Evolutionary conservation across 2,888 invertebrate genomes (phyloP).

Genomic region (Erebia palarica): DNA sequence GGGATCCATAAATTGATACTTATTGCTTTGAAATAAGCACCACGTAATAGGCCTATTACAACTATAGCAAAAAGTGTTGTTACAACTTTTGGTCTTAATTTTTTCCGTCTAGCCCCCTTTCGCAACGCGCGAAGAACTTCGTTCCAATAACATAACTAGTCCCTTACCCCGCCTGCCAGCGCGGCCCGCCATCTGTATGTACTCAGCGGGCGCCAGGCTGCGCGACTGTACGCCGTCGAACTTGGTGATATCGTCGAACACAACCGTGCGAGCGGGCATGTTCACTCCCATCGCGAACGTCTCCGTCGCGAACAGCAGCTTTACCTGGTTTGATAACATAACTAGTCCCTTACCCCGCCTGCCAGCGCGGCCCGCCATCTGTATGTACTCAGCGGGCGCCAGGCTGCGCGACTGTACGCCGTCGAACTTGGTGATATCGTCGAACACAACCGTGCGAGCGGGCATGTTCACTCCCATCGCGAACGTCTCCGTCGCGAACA

Average conservation of each 20-base stretch:
- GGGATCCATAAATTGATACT: too few relatives aligned
- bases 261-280: conserved; percentile 99
- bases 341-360: conserved; percentile 84
- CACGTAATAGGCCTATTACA: too few relatives aligned
- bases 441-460: conserved; percentile 98
- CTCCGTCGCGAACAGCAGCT: conserved; percentile 98
- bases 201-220: conserved; percentile 94
- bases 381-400: conserved; percentile 96
- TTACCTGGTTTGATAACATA: conserved; percentile 59
- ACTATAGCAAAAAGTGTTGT: too few relatives aligned
- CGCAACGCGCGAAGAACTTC: too few relatives aligned
- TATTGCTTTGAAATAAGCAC: too few relatives aligned
- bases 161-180: conserved; percentile 93
- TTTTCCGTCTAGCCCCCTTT: too few relatives aligned
- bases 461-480: conserved; percentile 99
- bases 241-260: conserved; percentile 96
- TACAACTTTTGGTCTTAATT: too few relatives aligned
- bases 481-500: conserved; percentile 99
- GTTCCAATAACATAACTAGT: background rate
- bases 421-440: conserved; percentile 95
- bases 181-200: conserved; percentile 99
- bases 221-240: conserved; percentile 93
- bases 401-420: conserved; percentile 89
- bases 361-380: conserved; percentile 99
- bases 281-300: conserved; percentile 99